A percentile compares a stretch with the other conserved stretches of the same genome.
phyloP scores from a whole-genome alignment of 2,113 vertebrate genomes.

The Neogale vison region DNA sequence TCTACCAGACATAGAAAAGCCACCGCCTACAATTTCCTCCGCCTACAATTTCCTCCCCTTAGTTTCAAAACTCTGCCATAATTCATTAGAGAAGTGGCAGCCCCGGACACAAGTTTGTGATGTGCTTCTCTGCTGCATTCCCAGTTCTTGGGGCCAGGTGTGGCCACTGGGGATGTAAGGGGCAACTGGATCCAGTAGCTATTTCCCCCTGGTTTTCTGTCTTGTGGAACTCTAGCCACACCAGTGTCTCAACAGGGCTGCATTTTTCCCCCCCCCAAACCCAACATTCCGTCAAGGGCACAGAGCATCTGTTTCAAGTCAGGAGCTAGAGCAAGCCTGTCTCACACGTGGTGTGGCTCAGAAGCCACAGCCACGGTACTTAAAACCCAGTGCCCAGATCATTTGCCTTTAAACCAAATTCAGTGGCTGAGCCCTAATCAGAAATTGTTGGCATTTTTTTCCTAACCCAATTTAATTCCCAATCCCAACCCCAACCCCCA shows the following conservation, averaged over 20 bases:
- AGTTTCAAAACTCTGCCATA: neutral
- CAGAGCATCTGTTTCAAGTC: slow-evolving; percentile 30
- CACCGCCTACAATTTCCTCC: neutral
- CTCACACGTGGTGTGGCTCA: neutral
- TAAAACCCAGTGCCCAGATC: neutral
- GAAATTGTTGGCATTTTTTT: slow-evolving; percentile 7
- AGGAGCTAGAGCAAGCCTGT: neutral
- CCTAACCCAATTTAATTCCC: neutral
- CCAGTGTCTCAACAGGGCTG: neutral
- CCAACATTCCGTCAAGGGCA: neutral
- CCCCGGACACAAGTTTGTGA: neutral
- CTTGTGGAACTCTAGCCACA: neutral
- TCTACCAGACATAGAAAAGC: neutral
- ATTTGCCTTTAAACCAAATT: slow-evolving; percentile 6
- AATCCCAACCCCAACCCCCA: neutral
- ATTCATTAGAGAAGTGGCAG: neutral
- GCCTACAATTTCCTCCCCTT: neutral
- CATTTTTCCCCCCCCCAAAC: too few species aligned
- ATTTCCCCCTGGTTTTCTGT: neutral
- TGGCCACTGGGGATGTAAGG: neutral
- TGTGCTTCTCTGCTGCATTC: fast-evolving
- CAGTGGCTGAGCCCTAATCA: neutral
- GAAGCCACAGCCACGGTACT: neutral
- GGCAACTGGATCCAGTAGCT: neutral
- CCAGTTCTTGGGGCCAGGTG: neutral